Conservation (phyloP, 2,797 vertebrate genomes). For the Alectoris magna region DNA sequence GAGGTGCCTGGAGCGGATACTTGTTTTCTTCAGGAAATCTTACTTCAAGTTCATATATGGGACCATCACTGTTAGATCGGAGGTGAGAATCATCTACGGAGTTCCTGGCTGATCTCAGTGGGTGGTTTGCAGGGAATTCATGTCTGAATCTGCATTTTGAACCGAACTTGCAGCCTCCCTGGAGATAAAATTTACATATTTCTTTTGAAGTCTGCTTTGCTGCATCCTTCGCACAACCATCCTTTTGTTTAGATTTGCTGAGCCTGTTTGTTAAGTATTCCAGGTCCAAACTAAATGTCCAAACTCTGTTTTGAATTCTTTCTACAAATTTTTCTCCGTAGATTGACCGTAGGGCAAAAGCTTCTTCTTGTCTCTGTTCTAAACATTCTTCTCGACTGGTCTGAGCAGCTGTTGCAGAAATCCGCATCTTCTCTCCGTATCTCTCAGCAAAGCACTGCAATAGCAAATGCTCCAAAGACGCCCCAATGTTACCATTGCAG, state of each 20-base stretch:
- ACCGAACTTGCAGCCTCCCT: slow-evolving; percentile 91
- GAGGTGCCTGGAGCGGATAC: slow-evolving; percentile 92
- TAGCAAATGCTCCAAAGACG: slow-evolving; percentile 90
- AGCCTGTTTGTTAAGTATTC: slow-evolving; percentile 79
- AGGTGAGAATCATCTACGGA: slow-evolving; percentile 82
- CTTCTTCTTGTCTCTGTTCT: slow-evolving; percentile 91
- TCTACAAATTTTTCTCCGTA: slow-evolving; percentile 93
- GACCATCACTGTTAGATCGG: slow-evolving; percentile 79
- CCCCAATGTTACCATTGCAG: slow-evolving; percentile 89
- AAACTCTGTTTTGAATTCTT: slow-evolving; percentile 90
- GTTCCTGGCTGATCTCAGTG: slow-evolving; percentile 60
- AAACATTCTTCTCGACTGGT: slow-evolving; percentile 86
- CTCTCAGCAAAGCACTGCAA: slow-evolving; percentile 88
- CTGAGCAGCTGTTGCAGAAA: slow-evolving; percentile 68
- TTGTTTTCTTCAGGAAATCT: slow-evolving; percentile 91
- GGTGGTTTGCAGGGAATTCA: slow-evolving; percentile 78
- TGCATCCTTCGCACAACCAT: slow-evolving; percentile 18
- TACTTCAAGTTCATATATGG: slow-evolving; percentile 91
- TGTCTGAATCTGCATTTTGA: slow-evolving; percentile 91
- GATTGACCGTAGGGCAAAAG: slow-evolving; percentile 90
- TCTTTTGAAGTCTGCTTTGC: slow-evolving; percentile 66
- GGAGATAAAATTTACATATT: slow-evolving; percentile 90
- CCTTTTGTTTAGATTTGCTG: slow-evolving; percentile 62
- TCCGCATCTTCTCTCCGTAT: slow-evolving; percentile 82
- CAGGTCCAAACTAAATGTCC: slow-evolving; percentile 88